Evolutionary conservation across 92 coral and sea anemone species (phyloP).

Genomic region (Epizoanthus illoricatus): DNA sequence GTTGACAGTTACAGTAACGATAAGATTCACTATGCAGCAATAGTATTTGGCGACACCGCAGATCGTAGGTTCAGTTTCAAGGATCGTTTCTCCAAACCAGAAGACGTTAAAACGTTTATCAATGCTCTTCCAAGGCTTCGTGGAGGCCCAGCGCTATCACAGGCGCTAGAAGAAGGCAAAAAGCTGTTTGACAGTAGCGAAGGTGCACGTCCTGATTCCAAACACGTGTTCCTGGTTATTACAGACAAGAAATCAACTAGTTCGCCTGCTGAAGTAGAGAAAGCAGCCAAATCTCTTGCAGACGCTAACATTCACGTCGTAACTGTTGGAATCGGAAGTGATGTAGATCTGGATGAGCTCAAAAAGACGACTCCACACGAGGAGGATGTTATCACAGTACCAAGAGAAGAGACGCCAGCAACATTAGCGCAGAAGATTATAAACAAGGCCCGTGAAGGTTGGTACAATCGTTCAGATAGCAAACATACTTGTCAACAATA

Average conservation of each 20-base stretch:
- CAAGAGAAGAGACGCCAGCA: conserved; percentile 19
- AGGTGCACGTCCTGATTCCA: conserved; percentile 51
- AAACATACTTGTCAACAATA: no score
- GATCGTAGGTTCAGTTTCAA: conserved; percentile 53
- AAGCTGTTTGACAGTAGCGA: conserved; percentile 65
- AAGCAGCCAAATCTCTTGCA: conserved; percentile 41
- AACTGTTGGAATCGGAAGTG: conserved; percentile 49
- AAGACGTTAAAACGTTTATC: conserved; percentile 48
- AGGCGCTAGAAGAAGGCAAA: conserved; percentile 68
- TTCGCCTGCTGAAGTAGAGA: conserved; percentile 43
- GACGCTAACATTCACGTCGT: conserved; percentile 48
- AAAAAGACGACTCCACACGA: conserved; percentile 27
- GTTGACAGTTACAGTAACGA: conserved; percentile 69
- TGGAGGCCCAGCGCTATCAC: conserved; percentile 64
- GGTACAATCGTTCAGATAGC: background rate
- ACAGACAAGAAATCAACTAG: conserved; percentile 65
- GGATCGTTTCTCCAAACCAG: conserved; percentile 28
- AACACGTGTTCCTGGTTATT: conserved; percentile 61
- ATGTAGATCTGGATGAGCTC: conserved; percentile 44
- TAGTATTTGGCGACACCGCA: conserved; percentile 68
- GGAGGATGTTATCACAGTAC: conserved; percentile 40
- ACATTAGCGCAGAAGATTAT: conserved; percentile 19
- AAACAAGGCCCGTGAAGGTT: conserved; percentile 32
- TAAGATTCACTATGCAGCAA: conserved; percentile 58
- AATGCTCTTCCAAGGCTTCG: conserved; percentile 51